phyloP scores from a whole-genome alignment of 1,140 invertebrate species.

The Galleria mellonella region DNA sequence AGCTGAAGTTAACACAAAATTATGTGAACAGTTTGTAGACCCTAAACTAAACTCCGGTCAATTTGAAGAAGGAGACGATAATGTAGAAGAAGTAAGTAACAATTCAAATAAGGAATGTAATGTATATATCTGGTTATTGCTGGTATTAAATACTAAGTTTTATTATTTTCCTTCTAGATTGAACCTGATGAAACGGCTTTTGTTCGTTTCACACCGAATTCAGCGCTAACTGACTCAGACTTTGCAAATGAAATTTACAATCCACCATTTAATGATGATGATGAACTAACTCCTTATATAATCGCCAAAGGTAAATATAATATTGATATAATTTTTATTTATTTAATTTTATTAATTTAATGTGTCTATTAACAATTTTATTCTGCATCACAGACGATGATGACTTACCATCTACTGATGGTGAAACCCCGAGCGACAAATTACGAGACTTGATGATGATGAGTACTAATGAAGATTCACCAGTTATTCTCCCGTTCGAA shows the following conservation, averaged over 20 bases:
- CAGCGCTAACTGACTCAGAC: conserved; percentile 77
- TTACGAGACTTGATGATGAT: conserved; percentile 51
- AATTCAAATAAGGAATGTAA: too few species aligned
- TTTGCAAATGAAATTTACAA: conserved; percentile 87
- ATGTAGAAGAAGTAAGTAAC: conserved; percentile 22
- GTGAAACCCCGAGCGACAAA: conserved; percentile 52
- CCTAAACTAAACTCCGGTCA: conserved; percentile 38
- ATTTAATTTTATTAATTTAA: background rate
- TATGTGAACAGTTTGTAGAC: conserved; percentile 59
- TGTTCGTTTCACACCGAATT: conserved; percentile 85
- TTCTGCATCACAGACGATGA: background rate
- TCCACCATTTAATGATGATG: conserved; percentile 72
- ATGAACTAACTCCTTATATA: conserved; percentile 38
- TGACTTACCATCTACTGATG: conserved; percentile 6
- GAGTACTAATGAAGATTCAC: conserved; percentile 41
- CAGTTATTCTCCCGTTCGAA: conserved; percentile 50
- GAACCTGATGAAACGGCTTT: conserved; percentile 82
- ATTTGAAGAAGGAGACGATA: conserved; percentile 21
- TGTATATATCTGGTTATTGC: background rate
- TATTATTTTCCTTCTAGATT: conserved; percentile 39
- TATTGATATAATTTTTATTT: background rate
- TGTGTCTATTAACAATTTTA: background rate
- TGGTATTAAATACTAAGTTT: background rate
- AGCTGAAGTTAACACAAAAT: conserved; percentile 42
- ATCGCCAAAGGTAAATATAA: conserved; percentile 35